A percentile compares a stretch with the other conserved stretches of the same genome.
Conservation (phyloP, 1,140 invertebrate species). For the Acromyrmex heyeri region DNA sequence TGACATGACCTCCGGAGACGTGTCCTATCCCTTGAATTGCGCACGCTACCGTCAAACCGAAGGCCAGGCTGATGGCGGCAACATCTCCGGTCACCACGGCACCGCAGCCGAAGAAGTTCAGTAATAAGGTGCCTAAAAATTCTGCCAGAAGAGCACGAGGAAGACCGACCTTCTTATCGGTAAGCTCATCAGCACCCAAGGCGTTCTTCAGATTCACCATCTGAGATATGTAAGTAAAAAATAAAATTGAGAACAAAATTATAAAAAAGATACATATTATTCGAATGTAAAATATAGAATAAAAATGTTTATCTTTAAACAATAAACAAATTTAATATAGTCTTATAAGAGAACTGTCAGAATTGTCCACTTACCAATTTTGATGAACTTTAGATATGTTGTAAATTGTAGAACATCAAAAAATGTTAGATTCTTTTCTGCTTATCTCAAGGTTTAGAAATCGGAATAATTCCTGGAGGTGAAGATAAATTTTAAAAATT, state of each 20-base stretch:
- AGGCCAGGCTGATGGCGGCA: conserved; percentile 94
- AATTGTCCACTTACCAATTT: no score
- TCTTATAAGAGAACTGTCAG: neutral
- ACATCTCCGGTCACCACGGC: conserved; percentile 89
- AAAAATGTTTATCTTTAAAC: neutral
- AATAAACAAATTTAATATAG: neutral
- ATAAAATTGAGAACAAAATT: neutral
- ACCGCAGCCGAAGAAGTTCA: conserved; percentile 95
- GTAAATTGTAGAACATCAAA: no score
- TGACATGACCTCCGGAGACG: conserved; percentile 96
- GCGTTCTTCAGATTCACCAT: conserved; percentile 88
- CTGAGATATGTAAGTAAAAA: conserved; percentile 59
- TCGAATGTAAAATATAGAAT: neutral
- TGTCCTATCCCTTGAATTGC: conserved; percentile 94
- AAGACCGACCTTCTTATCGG: conserved; percentile 87
- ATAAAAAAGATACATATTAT: neutral
- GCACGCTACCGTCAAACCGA: conserved; percentile 94
- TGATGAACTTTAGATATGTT: no score
- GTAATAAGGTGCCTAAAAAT: conserved; percentile 93
- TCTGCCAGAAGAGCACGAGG: conserved; percentile 93
- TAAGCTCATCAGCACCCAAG: conserved; percentile 90
- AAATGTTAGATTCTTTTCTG: no score
- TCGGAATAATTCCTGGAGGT: no score
- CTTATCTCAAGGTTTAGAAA: no score
- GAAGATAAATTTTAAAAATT: no score